Conservation (phyloP, 2,888 invertebrate genomes). For the Euplexia lucipara region DNA sequence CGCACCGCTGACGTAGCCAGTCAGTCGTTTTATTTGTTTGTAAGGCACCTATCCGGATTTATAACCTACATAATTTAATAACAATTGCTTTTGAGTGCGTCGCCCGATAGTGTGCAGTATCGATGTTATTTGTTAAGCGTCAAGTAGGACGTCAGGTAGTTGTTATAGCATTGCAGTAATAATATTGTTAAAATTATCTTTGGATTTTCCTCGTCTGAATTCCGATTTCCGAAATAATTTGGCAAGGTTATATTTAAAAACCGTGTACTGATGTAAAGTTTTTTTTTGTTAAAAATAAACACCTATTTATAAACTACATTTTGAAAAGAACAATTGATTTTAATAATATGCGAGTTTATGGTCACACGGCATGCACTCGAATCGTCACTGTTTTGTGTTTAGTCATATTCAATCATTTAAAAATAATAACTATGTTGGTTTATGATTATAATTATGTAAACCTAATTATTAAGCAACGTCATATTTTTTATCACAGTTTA, state of each 20-base stretch:
- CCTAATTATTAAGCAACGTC: neutral
- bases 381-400: too few species aligned
- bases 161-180: slow-evolving; percentile 4
- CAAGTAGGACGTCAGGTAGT: slow-evolving; percentile 15
- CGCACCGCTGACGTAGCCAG: slow-evolving; percentile 55
- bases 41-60: slow-evolving; percentile 62
- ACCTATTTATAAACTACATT: too few species aligned
- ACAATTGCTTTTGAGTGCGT: slow-evolving; percentile 55
- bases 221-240: neutral
- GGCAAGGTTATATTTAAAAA: too few species aligned
- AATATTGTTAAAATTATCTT: too few species aligned
- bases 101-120: slow-evolving; percentile 48
- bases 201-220: too few species aligned
- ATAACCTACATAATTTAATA: slow-evolving; percentile 62
- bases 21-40: slow-evolving; percentile 63
- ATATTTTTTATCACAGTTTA: slow-evolving; percentile 8
- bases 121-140: slow-evolving; percentile 41
- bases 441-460: neutral
- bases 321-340: too few species aligned
- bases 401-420: too few species aligned
- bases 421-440: too few species aligned
- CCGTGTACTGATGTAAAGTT: too few species aligned
- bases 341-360: too few species aligned
- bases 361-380: too few species aligned
- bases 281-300: too few species aligned